Evolutionary conservation across 2,888 invertebrate genomes (phyloP), one percentile per base, ranked within the genome.

Genomic region (Drosophila peninsularis): DNA sequence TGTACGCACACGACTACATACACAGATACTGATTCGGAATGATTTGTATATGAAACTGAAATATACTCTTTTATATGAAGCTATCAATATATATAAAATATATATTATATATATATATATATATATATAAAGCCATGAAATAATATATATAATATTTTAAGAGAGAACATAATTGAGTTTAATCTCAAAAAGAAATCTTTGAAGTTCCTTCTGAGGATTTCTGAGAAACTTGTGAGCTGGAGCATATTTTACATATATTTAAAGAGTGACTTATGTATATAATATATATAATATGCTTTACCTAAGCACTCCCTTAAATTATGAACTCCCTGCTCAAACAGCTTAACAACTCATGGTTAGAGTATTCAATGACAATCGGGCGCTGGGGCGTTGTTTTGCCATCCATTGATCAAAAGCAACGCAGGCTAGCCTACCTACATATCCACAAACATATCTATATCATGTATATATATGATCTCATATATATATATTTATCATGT

Each of bases 361-460:
- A 6, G 60, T 47, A 78, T 62, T 44, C 14, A 41, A 9, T 32
- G 61, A 36, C 57, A 58, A 50, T 30, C 54, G 55, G 49, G 27
- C 72, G 63, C 62, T 72, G 67, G 67, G 67, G 62, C 78, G 78
- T 73, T 67, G 62, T 78, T 68, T 78, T 63, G 56, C 57, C 60
- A 73, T 74, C 78, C 78, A 75, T 75, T 75, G 75, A 75, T 78
- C 75, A 78, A 78, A 78, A 78, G 50, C 58, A 62, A 75, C 37
- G 39, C 65, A 62, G 63, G 32, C 62, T 61, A 58, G 60, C 60
- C 73, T 62, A 56, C 39, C 62, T 75, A 62, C 36, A 39, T 24
- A 54, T 41, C 41, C 37, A 64, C 32, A 56, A 21, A 21, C 47
- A 41, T 13, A 57, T 24, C 50, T 45, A 60, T 37, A 63, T 58